Evolutionary conservation across 2,888 invertebrate species (phyloP), one percentile per base, ranked within the genome.

Genomic region (Calliopum simillimum): DNA sequence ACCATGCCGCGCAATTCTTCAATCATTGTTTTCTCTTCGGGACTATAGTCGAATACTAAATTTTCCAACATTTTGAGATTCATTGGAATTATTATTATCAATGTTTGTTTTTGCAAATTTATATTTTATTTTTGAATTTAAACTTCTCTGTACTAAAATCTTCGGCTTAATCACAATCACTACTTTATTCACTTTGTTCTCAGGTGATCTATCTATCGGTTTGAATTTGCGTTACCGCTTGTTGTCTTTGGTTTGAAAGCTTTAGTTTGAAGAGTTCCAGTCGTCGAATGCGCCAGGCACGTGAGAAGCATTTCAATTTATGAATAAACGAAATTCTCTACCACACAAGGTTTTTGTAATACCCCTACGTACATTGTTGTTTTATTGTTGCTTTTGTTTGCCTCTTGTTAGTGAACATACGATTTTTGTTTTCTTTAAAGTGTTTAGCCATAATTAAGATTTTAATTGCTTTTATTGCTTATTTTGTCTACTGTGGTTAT

Each of bases 11-110:
- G 76, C 19, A 83, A 64, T 63, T 82, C 76, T 1, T 74, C 66
- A 16, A 84, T 78, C 67, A 81, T 82, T 12, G 79, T 75, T 49
- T 68, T 64, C 66, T 83, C 76, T 56, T 79, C 78, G 4, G 71
- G 71, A 8, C 81, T 77, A 55, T 78, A 76, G 6, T 78, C 74
- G 41, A 77, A 78, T 41, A 73, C 72, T 8, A 71, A 71, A 70
- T 76, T 72, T 11, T 76, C 69, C 41, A 81, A 68, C 77, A 77
- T 61, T 33, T n/a, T 58, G 33, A 33, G 33, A 33, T 33, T 33
- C 33, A 33, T 33, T 33, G 6, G 33, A 33, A 33, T 8, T 8
- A 33, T 33, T 33, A 33, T 8, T 8, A 33, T 33, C 8, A 33
- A 33, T 4, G 5, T 33, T 33, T 33, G 33, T 33, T 33, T 33